Evolutionary conservation across 2,888 invertebrate genomes (phyloP), one percentile per base, ranked within the genome.

Genomic region (Drosophila subquinaria): DNA sequence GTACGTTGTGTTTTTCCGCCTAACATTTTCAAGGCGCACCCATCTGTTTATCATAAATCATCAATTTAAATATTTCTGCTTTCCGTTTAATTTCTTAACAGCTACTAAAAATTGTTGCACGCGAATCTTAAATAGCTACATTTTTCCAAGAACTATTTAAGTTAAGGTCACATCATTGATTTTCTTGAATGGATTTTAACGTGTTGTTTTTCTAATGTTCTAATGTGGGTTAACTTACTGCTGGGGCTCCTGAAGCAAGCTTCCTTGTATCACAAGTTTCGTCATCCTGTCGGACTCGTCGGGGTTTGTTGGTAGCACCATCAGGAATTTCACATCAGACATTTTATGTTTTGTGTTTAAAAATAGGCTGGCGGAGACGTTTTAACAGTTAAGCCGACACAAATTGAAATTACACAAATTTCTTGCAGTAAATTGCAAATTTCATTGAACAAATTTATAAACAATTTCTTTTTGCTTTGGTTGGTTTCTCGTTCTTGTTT

Each of bases 251-350:
- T 85, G 75, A 47, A 69, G 76, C 23, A 92, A 69, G 55, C 74
- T 86, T 55, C 92, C 92, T 69, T 82, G 90, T 27, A 93, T 74
- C 27, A 85, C 60, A 38, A 92, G 60, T 69, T 91, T 91, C 51
- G 88, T 90, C 27, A 92, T 53, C 83, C 33, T 74, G 57, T 73
- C 81, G 45, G 57, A 88, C 40, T 55, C 70, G 64, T 73, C 83
- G 70, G 69, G 69, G 45, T 67, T 81, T 10, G 40, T 64, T 35
- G 93, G 93, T 43, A 92, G 65, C 43, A 87, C 72, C 47, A 88
- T 81, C 38, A 84, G 75, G 53, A 88, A 92, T 69, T 79, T 76
- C 47, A 88, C 80, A 65, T 86, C 69, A 61, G 91, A 72, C 90
- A 91, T 90, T 70, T 70, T 60, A 11, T 20, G 17, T 45, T 45